phyloP scores from a whole-genome alignment of 1,140 invertebrate species.

The Calliphora vicina region DNA sequence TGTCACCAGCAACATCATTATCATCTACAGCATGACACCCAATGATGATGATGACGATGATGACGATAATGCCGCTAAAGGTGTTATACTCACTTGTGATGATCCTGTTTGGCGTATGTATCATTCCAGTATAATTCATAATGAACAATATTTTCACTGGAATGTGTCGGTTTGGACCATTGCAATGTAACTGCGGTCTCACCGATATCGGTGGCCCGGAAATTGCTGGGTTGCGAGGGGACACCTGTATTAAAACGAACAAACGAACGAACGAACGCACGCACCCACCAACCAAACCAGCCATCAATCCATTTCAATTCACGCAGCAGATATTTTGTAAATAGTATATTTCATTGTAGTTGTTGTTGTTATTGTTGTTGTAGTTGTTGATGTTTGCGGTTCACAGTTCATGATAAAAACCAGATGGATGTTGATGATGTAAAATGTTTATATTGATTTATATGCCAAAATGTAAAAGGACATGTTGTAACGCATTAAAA shows the following conservation, averaged over 20 bases:
- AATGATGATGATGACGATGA: no score
- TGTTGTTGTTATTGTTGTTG: slow-evolving; percentile 37
- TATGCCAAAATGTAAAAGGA: no score
- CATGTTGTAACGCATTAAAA: not conserved
- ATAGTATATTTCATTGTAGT: slow-evolving; percentile 12
- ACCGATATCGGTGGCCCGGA: slow-evolving; percentile 82
- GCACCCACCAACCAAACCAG: no score
- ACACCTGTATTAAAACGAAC: slow-evolving; percentile 72
- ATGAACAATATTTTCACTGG: slow-evolving; percentile 89
- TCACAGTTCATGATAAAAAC: not conserved
- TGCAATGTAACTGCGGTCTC: slow-evolving; percentile 85
- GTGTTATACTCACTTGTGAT: slow-evolving; percentile 69
- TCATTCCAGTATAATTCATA: slow-evolving; percentile 99
- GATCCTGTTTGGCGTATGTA: slow-evolving; percentile 84
- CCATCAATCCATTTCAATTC: not conserved
- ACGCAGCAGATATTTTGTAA: not conserved
- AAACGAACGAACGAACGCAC: no score
- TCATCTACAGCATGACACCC: no score
- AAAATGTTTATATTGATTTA: not conserved
- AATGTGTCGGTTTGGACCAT: slow-evolving; percentile 90
- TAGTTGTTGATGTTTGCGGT: slow-evolving; percentile 41
- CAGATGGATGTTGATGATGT: slow-evolving; percentile 3
- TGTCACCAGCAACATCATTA: not conserved
- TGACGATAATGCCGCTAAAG: no score
- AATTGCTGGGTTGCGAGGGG: slow-evolving; percentile 91